Evolutionary conservation across 2,888 invertebrate species (phyloP).

Genomic region (Lepidocyrtoides sp.): DNA sequence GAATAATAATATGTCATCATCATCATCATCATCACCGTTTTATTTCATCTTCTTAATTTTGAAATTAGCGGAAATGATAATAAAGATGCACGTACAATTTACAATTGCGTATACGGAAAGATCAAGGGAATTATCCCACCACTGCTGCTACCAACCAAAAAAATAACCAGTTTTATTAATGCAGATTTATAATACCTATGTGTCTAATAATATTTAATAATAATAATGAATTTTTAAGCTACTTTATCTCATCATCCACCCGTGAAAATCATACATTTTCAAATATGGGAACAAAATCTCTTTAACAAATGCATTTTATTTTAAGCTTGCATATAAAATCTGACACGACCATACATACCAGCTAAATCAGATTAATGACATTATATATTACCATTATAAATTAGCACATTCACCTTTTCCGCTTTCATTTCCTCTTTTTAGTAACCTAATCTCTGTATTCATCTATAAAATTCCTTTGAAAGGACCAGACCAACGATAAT

Average conservation of each 20-base stretch:
- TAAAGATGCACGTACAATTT: neutral
- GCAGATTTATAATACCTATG: neutral
- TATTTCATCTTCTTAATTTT: neutral
- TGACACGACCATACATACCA: no score
- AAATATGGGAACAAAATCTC: no score
- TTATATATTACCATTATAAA: neutral
- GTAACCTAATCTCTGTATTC: neutral
- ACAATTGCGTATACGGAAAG: neutral
- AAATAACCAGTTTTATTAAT: neutral
- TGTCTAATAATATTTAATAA: no score
- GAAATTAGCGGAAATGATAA: slow-evolving; percentile 12
- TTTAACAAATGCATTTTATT: no score
- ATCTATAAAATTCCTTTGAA: neutral
- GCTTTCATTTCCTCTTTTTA: slow-evolving; percentile 39
- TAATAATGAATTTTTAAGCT: no score
- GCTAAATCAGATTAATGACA: no score
- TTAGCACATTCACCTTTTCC: slow-evolving; percentile 56
- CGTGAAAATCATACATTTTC: no score
- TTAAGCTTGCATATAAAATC: no score
- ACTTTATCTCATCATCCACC: no score
- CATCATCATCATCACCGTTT: no score
- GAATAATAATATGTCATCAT: slow-evolving; percentile 8
- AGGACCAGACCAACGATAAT: no score
- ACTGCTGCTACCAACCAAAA: no score
- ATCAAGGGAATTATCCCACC: neutral